phyloP scores from a whole-genome alignment of 2,888 invertebrate species.

The Mesorhabditis sp. region DNA sequence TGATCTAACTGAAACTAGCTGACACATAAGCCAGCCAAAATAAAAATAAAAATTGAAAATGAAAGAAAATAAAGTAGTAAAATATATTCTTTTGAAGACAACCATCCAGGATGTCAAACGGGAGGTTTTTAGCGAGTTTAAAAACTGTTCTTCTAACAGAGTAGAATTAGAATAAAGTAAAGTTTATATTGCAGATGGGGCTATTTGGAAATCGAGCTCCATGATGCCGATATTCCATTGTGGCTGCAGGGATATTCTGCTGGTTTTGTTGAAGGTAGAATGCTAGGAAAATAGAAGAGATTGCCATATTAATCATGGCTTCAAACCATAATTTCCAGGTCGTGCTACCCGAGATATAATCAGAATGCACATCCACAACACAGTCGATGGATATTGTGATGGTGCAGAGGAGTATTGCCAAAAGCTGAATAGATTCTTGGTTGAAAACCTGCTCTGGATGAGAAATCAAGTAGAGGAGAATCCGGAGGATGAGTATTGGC shows the following conservation, averaged over 20 bases:
- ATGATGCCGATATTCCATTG: constrained; percentile 31
- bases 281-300: not conserved
- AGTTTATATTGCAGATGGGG: constrained; percentile 33
- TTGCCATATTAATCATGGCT: not conserved
- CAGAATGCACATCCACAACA: constrained; percentile 46
- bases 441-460: constrained; percentile 50
- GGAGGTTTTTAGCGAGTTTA: too few species aligned
- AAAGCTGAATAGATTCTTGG: constrained; percentile 41
- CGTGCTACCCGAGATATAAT: constrained; percentile 42
- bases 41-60: too few species aligned
- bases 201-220: constrained; percentile 49
- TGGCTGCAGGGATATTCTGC: constrained; percentile 52
- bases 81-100: too few species aligned
- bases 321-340: constrained; percentile 20
- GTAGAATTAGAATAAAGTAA: constrained; percentile 1
- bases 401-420: constrained; percentile 52
- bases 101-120: too few species aligned
- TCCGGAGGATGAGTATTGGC: constrained; percentile 52
- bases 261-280: constrained; percentile 48
- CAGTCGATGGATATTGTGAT: constrained; percentile 48
- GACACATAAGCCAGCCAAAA: too few species aligned
- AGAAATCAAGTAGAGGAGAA: constrained; percentile 36
- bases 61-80: too few species aligned
- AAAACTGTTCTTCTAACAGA: too few species aligned
- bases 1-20: too few species aligned